phyloP scores from a whole-genome alignment of 2,888 invertebrate species.

The Ennomos fuscantarius region DNA sequence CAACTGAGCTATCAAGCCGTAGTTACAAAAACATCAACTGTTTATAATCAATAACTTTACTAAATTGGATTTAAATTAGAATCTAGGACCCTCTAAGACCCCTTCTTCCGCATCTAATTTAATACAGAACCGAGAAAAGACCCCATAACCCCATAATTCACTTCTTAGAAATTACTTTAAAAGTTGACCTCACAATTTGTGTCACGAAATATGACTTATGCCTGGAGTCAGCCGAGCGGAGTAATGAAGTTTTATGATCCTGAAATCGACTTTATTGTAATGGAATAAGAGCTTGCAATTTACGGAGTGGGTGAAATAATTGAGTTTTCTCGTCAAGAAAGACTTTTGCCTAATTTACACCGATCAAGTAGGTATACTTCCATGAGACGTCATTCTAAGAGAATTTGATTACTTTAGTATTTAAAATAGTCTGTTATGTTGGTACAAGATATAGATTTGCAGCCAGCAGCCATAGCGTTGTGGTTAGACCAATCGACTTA shows the following conservation, averaged over 20 bases:
- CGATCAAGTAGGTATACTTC: constrained; percentile 8
- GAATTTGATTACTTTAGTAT: constrained; percentile 1
- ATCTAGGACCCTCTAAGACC: constrained; percentile 30
- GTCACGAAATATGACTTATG: constrained; percentile 49
- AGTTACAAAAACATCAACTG: too few species aligned
- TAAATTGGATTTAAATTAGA: constrained; percentile 30
- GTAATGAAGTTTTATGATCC: constrained; percentile 46
- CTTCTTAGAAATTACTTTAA: constrained; percentile 51
- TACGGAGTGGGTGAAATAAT: constrained; percentile 42
- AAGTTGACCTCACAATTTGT: constrained; percentile 55
- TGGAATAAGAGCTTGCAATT: constrained; percentile 42
- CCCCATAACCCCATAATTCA: constrained; percentile 46
- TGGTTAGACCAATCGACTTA: too few species aligned
- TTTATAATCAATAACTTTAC: constrained; percentile 15
- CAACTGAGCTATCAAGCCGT: too few species aligned
- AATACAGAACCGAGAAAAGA: constrained; percentile 38
- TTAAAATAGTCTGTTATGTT: not conserved
- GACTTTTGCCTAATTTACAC: constrained; percentile 29
- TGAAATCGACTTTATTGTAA: constrained; percentile 49
- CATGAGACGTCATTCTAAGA: not conserved
- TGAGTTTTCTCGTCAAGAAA: constrained; percentile 46
- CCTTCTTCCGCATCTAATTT: constrained; percentile 42
- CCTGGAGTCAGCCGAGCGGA: constrained; percentile 46
- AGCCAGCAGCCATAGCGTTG: too few species aligned
- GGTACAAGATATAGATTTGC: not conserved